These are phyloP conservation scores for Leuciscus waleckii DNA, from an alignment of 2,797 vertebrate species.

Conservation along the genomic window DNA sequence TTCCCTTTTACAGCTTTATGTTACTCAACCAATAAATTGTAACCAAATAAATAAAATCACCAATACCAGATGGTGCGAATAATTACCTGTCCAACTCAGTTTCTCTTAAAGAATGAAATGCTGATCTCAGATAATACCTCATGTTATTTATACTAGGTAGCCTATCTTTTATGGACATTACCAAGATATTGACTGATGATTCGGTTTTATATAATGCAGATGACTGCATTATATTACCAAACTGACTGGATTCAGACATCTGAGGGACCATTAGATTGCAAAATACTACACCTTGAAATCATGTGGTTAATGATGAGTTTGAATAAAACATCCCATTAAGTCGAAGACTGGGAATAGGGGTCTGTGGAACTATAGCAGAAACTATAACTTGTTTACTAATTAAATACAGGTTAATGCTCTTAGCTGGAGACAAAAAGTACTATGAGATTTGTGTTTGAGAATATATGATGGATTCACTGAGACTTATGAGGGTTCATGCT, in stretches of 20 bases:
- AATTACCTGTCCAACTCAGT: slow-evolving; percentile 1
- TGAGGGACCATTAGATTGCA: not conserved
- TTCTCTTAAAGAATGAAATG: not conserved
- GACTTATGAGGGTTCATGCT: not conserved
- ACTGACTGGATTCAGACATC: slow-evolving; percentile 1
- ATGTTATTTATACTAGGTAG: not conserved
- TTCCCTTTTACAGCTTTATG: slow-evolving; percentile 2
- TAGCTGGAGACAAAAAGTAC: not conserved
- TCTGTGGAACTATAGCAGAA: not conserved
- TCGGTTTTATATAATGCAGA: slow-evolving; percentile 8
- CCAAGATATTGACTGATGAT: not conserved
- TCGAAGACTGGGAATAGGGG: not conserved
- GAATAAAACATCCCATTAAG: slow-evolving; percentile 22
- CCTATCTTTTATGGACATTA: not conserved
- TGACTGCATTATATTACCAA: slow-evolving; percentile 1
- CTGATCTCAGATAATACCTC: not conserved
- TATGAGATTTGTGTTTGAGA: not conserved
- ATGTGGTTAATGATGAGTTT: not conserved
- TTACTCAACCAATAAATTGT: slow-evolving; percentile 5
- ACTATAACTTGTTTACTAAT: slow-evolving; percentile 8
- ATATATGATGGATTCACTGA: not conserved
- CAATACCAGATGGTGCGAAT: not conserved
- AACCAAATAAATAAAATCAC: slow-evolving; percentile 27
- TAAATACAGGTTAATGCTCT: not conserved
- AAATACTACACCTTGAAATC: not conserved